Evolutionary conservation across 2,888 invertebrate species (phyloP).

Genomic region (Drosophila imparisetae): DNA sequence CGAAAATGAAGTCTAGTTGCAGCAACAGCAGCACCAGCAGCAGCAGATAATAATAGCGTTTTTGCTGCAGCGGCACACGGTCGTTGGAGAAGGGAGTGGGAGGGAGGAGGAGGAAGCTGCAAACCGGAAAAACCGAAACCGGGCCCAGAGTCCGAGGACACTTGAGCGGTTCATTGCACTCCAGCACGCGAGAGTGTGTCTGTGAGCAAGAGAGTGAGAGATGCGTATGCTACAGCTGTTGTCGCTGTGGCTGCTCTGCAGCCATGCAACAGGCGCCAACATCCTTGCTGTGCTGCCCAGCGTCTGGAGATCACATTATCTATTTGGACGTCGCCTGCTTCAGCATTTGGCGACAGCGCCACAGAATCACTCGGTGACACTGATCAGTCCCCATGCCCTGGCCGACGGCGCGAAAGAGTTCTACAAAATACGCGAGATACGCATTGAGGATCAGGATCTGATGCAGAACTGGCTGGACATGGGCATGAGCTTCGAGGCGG

Average conservation of each 20-base stretch:
- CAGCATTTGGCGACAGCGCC: slow-evolving; percentile 74
- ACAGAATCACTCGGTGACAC: slow-evolving; percentile 82
- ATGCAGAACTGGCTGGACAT: slow-evolving; percentile 83
- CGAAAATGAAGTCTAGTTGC: slow-evolving; percentile 61
- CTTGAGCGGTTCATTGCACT: slow-evolving; percentile 39
- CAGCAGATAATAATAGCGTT: slow-evolving; percentile 64
- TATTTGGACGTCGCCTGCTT: slow-evolving; percentile 81
- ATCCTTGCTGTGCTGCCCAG: slow-evolving; percentile 84
- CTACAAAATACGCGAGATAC: slow-evolving; percentile 79
- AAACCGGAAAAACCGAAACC: slow-evolving; percentile 69
- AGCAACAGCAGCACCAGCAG: slow-evolving; percentile 44
- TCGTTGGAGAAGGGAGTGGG: slow-evolving; percentile 12
- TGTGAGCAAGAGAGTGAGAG: not conserved
- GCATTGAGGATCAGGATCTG: slow-evolving; percentile 73
- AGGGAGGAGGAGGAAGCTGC: slow-evolving; percentile 34
- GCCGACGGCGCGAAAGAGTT: slow-evolving; percentile 25
- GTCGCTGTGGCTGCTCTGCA: slow-evolving; percentile 55
- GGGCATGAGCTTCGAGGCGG: slow-evolving; percentile 82
- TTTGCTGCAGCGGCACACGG: slow-evolving; percentile 28
- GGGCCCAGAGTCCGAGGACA: slow-evolving; percentile 29
- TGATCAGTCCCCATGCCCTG: slow-evolving; percentile 79
- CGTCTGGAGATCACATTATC: slow-evolving; percentile 83
- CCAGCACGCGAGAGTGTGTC: too few relatives aligned
- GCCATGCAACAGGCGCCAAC: slow-evolving; percentile 70
- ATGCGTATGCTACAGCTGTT: slow-evolving; percentile 65